Base-by-base conservation (phyloP, 2,888 invertebrate species). In the Cinara cedri region DNA sequence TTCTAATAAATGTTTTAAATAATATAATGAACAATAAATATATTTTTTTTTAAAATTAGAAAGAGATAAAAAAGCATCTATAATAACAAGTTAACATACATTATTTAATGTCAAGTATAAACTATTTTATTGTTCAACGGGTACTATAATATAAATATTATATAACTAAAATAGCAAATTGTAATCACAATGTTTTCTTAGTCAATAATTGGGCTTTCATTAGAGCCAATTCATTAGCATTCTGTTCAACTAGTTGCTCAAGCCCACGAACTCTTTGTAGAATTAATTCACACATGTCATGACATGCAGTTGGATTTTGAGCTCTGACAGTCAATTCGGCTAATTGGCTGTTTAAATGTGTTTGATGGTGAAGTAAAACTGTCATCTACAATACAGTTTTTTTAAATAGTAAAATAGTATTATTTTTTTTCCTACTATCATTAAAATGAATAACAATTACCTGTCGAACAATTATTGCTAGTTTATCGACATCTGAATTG, bases 341-440 rank as follows among this genome's bases (percentile, higher is more conserved):
- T 11, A 84, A 81, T 62, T 83, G 83, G 19, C 81, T 80, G 16
- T 82, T 82, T 60, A 84, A 76, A 24, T 83, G 81, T 26, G 81
- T 82, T 65, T 84, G 84, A 72, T 84, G 83, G 49, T 83, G 82
- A 19, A 84, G 81, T 21, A 84, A 71, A 34, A 82, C 81, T 1
- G 83, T 83, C 83, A 84, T 83, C 84, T 84, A 81, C 3, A 66
- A 54, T 14, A 46, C 49, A 42, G 57, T 34, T 34, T 34, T 34
- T 4, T 34, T 34, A 4, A 34, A 4, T 34, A 4, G 3, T 34
- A 34, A 34, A 16, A 10, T 46, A 21, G 19, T 57, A 49, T 4
- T 14, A 4, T 46, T n/a, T 16, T 26, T 60, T 46, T 1, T 72
- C 6, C n/a, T 55, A 55, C 3, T n/a, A 72, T 49, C 49, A 65